phyloP scores from a whole-genome alignment of 2,113 vertebrate species.

The Heterocephalus glaber region DNA sequence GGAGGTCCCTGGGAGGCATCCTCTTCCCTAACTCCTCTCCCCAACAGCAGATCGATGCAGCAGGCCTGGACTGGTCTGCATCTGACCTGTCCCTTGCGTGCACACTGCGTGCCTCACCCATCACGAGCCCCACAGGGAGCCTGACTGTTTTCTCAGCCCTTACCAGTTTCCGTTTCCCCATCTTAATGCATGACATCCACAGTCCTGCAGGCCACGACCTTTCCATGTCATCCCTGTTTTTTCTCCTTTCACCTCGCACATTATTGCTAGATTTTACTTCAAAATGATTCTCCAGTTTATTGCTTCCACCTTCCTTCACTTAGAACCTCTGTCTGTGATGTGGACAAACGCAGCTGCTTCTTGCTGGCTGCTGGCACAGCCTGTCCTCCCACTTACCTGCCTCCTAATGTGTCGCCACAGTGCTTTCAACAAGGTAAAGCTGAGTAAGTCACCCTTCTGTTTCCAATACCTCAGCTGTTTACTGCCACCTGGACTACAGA shows the following conservation, averaged over 20 bases:
- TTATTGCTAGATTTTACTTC: background rate
- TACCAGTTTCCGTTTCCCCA: background rate
- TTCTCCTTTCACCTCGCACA: background rate
- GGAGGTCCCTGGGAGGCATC: background rate
- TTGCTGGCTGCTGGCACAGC: no score
- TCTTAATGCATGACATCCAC: background rate
- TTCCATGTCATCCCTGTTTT: background rate
- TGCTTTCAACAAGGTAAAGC: background rate
- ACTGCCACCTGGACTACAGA: background rate
- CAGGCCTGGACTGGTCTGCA: background rate
- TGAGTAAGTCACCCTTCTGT: background rate
- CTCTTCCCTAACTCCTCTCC: background rate
- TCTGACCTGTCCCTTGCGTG: background rate
- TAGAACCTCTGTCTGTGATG: background rate
- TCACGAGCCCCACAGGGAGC: background rate
- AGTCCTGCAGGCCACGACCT: background rate
- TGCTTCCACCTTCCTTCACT: background rate
- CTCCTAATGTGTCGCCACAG: background rate
- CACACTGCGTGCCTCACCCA: accelerated
- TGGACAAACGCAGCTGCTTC: background rate
- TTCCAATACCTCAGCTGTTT: background rate
- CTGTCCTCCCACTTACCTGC: background rate
- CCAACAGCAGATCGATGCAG: background rate
- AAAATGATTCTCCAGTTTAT: background rate
- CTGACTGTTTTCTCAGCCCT: background rate